Evolutionary conservation across 2,113 vertebrate genomes (phyloP).

Genomic region (Columbina picui): DNA sequence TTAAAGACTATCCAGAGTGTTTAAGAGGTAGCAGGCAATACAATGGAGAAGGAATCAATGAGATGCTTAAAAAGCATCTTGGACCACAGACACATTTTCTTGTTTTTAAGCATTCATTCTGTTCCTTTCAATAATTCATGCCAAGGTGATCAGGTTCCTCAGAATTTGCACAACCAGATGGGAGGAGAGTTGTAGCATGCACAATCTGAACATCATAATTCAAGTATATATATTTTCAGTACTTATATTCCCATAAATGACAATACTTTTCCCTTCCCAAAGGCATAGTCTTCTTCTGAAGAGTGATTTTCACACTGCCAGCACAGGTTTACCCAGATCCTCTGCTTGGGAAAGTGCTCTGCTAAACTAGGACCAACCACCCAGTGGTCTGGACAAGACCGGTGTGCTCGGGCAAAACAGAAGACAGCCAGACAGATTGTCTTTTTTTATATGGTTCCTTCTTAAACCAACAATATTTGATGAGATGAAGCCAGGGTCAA

Average conservation of each 20-base stretch:
- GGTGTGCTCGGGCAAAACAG: neutral
- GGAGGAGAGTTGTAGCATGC: neutral
- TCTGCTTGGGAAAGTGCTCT: neutral
- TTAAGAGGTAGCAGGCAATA: neutral
- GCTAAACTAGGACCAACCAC: neutral
- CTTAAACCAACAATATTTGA: neutral
- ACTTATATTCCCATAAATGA: neutral
- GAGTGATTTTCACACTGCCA: neutral
- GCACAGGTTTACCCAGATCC: neutral
- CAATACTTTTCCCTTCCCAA: neutral
- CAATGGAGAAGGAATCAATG: neutral
- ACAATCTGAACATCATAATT: neutral
- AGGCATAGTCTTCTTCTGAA: neutral
- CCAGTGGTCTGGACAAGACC: neutral
- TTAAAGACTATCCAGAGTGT: neutral
- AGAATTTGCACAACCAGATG: neutral
- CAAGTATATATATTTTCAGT: neutral
- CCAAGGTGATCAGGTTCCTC: neutral
- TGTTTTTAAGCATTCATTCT: neutral
- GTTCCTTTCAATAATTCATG: slow-evolving; percentile 29
- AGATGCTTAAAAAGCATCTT: slow-evolving; percentile 15
- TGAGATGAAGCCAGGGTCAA: neutral
- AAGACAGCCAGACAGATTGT: neutral
- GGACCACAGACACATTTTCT: neutral
- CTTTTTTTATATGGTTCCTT: neutral